Evolutionary conservation across 2,797 vertebrate species (phyloP).

Genomic region (Hypotaenidia okinawae): DNA sequence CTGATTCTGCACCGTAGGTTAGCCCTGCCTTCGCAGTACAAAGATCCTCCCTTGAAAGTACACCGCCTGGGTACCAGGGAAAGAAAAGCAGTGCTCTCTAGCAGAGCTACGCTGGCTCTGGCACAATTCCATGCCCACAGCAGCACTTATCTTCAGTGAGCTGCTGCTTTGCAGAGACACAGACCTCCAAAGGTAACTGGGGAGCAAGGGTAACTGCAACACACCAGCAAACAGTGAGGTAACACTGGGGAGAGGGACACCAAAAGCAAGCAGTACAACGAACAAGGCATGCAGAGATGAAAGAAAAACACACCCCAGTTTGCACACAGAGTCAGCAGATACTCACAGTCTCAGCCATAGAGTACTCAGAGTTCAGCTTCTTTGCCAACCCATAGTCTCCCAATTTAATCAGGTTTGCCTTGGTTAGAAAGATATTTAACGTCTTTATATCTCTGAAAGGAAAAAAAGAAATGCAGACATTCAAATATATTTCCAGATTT

Average conservation of each 20-base stretch:
- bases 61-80: neutral
- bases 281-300: neutral
- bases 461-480: slow-evolving; percentile 34
- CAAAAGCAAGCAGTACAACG: neutral
- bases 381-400: slow-evolving; percentile 98
- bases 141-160: neutral
- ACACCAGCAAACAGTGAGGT: neutral
- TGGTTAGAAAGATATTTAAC: slow-evolving; percentile 98
- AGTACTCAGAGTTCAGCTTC: slow-evolving; percentile 94
- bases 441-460: slow-evolving; percentile 96
- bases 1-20: neutral
- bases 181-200: neutral
- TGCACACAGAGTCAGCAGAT: neutral
- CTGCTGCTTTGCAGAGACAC: slow-evolving; percentile 6
- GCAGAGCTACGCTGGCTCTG: neutral
- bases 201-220: neutral
- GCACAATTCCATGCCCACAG: neutral
- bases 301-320: neutral
- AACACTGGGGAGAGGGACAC: neutral
- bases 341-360: slow-evolving; percentile 97
- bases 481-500: neutral
- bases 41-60: neutral
- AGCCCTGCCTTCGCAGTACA: fast-evolving
- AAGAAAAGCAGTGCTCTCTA: neutral
- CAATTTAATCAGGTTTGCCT: slow-evolving; percentile 96